Percentiles rank a stretch among this genome's conserved stretches.
phyloP scores from a whole-genome alignment of 2,888 invertebrate species.

The Brachyopa scutellaris region DNA sequence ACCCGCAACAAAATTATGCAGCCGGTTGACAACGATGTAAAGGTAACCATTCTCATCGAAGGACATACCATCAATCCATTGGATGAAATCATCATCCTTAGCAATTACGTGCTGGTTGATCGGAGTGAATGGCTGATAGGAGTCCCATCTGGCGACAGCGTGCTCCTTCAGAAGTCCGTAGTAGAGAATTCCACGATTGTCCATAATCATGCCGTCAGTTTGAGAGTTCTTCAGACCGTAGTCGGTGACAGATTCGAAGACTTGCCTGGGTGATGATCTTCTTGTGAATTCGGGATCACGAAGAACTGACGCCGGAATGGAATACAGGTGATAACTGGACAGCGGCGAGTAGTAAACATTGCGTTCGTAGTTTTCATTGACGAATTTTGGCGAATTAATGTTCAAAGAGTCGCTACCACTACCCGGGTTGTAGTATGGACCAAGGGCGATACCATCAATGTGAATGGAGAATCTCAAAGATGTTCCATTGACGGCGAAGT shows the following conservation, averaged over 20 bases:
- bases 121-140: conserved; percentile 83
- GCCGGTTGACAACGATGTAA: conserved; percentile 86
- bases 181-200: conserved; percentile 86
- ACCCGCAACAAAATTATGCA: conserved; percentile 86
- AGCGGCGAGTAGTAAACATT: conserved; percentile 87
- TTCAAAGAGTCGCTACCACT: conserved; percentile 70
- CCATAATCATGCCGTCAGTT: conserved; percentile 90
- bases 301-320: conserved; percentile 85
- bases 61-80: conserved; percentile 86
- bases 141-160: conserved; percentile 88
- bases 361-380: conserved; percentile 75
- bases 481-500: conserved; percentile 85
- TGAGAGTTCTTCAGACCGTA: conserved; percentile 86
- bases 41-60: conserved; percentile 86
- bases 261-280: conserved; percentile 77
- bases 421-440: conserved; percentile 83
- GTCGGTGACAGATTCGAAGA: conserved; percentile 82
- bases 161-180: conserved; percentile 87
- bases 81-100: conserved; percentile 86
- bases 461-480: conserved; percentile 84
- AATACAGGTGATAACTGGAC: conserved; percentile 86
- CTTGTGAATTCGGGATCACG: conserved; percentile 83
- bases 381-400: conserved; percentile 71
- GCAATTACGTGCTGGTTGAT: conserved; percentile 86
- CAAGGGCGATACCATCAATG: conserved; percentile 88